Conservation (phyloP, 2,797 vertebrate species). For the Agapornis canus region DNA sequence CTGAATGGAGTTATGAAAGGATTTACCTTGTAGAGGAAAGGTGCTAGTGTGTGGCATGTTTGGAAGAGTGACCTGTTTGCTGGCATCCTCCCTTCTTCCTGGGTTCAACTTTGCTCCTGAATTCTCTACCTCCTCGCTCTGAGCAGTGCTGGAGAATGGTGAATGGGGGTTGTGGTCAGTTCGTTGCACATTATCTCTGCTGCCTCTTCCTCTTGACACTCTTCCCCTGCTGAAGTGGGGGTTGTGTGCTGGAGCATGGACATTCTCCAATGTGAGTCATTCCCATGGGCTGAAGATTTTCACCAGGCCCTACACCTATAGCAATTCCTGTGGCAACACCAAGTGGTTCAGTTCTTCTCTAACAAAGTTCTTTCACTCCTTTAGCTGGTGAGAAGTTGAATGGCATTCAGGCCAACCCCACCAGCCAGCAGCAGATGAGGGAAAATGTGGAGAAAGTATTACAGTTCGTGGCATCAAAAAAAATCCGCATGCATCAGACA, state of each 20-base stretch:
- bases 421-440: conserved; percentile 88
- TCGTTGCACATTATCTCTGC: fast-evolving
- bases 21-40: neutral
- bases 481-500: conserved; percentile 96
- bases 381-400: conserved; percentile 91
- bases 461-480: conserved; percentile 91
- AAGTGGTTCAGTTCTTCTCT: neutral
- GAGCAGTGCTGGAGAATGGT: neutral
- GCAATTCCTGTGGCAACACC: neutral
- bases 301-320: neutral
- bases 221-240: neutral
- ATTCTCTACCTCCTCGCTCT: neutral
- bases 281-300: fast-evolving
- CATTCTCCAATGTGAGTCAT: neutral
- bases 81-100: neutral
- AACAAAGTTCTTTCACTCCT: neutral
- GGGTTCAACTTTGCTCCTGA: neutral
- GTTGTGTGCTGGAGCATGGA: neutral
- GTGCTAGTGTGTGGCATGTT: neutral
- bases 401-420: conserved; percentile 81
- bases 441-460: conserved; percentile 94
- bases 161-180: neutral
- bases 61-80: neutral
- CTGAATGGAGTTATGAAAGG: neutral
- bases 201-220: neutral